Percentiles rank a stretch among this genome's conserved stretches.
phyloP scores from a whole-genome alignment of 2,113 vertebrate species.

The Callaeas wilsoni region DNA sequence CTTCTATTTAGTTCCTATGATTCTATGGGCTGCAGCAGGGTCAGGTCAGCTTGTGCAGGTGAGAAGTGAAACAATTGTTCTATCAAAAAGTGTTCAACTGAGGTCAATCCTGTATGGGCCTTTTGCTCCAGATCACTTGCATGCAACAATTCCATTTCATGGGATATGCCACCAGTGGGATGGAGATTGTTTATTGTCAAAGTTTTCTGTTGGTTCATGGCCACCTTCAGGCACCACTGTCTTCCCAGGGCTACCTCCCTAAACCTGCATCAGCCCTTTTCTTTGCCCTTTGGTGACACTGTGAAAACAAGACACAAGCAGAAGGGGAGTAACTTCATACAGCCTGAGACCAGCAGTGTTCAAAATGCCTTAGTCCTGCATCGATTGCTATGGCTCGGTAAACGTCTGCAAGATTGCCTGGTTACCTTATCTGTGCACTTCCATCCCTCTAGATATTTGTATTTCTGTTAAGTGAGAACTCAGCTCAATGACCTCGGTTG shows the following conservation, averaged over 20 bases:
- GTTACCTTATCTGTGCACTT: not conserved
- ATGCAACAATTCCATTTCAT: not conserved
- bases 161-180: too few relatives aligned
- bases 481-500: not conserved
- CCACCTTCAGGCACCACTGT: not conserved
- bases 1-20: not conserved
- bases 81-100: not conserved
- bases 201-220: not conserved
- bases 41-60: not conserved
- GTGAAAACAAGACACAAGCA: not conserved
- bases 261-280: not conserved
- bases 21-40: not conserved
- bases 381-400: rapidly evolving
- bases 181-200: not conserved
- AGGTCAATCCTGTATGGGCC: not conserved
- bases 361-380: not conserved
- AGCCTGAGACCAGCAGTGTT: not conserved
- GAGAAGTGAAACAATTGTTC: not conserved
- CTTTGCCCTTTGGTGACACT: not conserved
- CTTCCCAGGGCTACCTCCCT: not conserved
- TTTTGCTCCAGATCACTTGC: not conserved
- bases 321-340: not conserved
- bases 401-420: not conserved
- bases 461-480: not conserved
- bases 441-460: not conserved